These are phyloP conservation scores for Watersipora subatra DNA, from an alignment of 1,140 invertebrate species.

Conservation along the genomic window DNA sequence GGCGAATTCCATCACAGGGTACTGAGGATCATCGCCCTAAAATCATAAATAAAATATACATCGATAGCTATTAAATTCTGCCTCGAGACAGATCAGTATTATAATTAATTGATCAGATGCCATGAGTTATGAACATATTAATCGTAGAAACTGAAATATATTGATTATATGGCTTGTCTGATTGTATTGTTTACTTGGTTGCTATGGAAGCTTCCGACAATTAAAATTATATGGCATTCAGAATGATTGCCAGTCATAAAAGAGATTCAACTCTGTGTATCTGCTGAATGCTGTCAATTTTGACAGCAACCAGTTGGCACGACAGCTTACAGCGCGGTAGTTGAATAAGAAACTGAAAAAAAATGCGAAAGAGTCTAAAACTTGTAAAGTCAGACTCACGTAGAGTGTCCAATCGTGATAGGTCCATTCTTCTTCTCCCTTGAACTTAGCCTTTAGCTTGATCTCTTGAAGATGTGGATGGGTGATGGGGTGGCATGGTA, in stretches of 20 bases:
- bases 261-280: no score
- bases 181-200: no score
- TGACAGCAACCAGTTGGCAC: not conserved
- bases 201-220: not conserved
- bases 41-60: not conserved
- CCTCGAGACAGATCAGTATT: not conserved
- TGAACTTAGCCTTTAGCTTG: not conserved
- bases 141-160: no score
- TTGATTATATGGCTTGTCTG: no score
- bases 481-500: not conserved
- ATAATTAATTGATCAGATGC: not conserved
- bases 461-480: not conserved
- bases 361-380: no score
- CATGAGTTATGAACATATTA: not conserved
- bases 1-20: not conserved
- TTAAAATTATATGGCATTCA: not conserved
- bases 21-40: not conserved
- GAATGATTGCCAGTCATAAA: no score
- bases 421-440: not conserved
- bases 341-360: no score
- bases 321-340: not conserved
- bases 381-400: no score
- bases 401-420: not conserved
- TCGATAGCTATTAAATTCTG: not conserved
- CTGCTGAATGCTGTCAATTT: not conserved